These are phyloP conservation scores for Periophthalmodon schlosseri DNA, from an alignment of 2,113 vertebrate genomes.

Conservation along the genomic window DNA sequence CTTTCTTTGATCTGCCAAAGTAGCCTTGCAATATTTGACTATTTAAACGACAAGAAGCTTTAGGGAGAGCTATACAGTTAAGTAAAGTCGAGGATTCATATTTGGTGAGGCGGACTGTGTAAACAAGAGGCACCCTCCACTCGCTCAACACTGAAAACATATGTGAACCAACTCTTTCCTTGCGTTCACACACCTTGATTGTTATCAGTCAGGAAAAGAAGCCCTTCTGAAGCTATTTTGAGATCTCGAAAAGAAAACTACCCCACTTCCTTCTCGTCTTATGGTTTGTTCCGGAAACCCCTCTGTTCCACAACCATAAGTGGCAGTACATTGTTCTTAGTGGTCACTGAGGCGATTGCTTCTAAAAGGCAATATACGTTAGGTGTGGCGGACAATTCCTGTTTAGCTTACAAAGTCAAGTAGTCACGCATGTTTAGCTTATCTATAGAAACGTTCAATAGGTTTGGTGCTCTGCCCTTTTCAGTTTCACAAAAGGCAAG, in stretches of 20 bases:
- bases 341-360: background rate
- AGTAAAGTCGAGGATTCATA: background rate
- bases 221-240: conserved; percentile 19
- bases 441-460: conserved; percentile 12
- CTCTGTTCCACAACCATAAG: conserved; percentile 18
- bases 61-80: background rate
- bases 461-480: conserved; percentile 2
- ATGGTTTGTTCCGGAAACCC: conserved; percentile 30
- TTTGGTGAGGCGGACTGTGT: background rate
- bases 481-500: background rate
- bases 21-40: too few species aligned
- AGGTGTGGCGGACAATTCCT: conserved; percentile 54
- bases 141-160: background rate
- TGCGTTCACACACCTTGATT: background rate
- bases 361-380: conserved; percentile 20
- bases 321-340: conserved; percentile 34
- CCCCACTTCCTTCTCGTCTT: conserved; percentile 28
- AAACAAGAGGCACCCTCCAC: conserved; percentile 19
- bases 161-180: conserved; percentile 4
- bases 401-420: conserved; percentile 33
- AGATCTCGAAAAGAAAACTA: conserved; percentile 26
- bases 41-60: background rate
- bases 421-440: conserved; percentile 12
- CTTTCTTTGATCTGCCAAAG: background rate
- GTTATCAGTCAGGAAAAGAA: background rate